Evolutionary conservation across 2,888 invertebrate species (phyloP), one percentile per base, ranked within the genome.

Genomic region (Metopia argyrocephala): DNA sequence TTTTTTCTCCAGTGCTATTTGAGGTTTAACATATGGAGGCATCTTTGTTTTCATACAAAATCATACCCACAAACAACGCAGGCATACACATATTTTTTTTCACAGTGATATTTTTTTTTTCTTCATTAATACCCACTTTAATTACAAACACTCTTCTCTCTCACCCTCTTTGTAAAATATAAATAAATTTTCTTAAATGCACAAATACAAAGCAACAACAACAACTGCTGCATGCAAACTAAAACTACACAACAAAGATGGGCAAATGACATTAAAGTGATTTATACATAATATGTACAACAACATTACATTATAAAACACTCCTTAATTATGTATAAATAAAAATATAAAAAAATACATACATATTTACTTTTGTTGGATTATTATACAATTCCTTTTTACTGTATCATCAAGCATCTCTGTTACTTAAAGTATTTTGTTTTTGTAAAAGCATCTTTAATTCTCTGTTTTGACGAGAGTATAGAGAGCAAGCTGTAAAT

Each of bases 21-120:
- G 54, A 66, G 31, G 71, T 66, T 78, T 61, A 78, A 71, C 78
- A 78, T 78, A 78, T 78, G 78, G 78, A 78, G 54, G 48, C 66
- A 71, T 78, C 38, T 65, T 45, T 59, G n/a, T 28, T 50, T 74
- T 28, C 18, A 38, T 20, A 21, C 31, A 59, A 27, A 75, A 52
- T 5, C 46, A 12, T 23, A n/a, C 12, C 27, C 48, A 20, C 21
- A 45, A 20, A 50, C 50, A 45, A 12, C 23, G 48, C 21, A 59
- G 15, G 5, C 5, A 56, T 28, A 31, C 18, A 18, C 18, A 12
- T 28, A 59, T 2, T 56, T 73, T 48, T 57, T 57, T 52, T 50
- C 21, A 6, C 5, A 50, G 23, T 64, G 21, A 56, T 54, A 45
- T 54, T 62, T 71, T 7, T 20, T 65, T 56, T 25, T 50, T 50